Evolutionary conservation across 2,797 vertebrate species (phyloP), one percentile per base, ranked within the genome.

Genomic region (Malacoctenus gilli): DNA sequence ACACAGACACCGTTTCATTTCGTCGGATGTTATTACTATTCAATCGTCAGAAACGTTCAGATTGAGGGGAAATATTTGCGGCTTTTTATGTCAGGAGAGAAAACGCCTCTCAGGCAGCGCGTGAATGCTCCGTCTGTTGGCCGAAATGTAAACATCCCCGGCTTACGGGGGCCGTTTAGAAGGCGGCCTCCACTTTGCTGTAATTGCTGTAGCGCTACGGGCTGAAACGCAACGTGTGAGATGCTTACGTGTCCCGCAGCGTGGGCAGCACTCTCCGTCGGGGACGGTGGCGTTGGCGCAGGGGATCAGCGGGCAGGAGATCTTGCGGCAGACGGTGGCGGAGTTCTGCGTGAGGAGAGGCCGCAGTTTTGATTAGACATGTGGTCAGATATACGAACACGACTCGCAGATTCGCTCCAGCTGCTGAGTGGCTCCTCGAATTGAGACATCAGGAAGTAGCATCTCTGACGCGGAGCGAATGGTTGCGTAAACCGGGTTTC

Each of bases 241-340:
- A 44, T 62, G n/a, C 96, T 95, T 93, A 99, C 97, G 92, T 46
- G 87, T 89, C 83, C 88, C 91, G 56, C 97, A 99, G 61, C 94
- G 93, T 2, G 97, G 96, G 79, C 97, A 99, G 89, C 97, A 99
- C 81, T 99, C 96, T 47, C 97, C 96, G 23, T 99, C 96, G 0
- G 95, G 95, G 72, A 99, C 92, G 0, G 95, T 97, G 63, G 95
- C 96, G 5, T 98, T 98, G 58, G 94, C 93, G 53, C 97, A 99
- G 59, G 95, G 93, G 84, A 99, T 95, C 59, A 97, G 89, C 15
- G 97, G 97, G 57, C 97, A 99, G 72, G 96, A 97, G 63, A 97
- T 95, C 71, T 98, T 95, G 66, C 94, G 95, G 75, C 97, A 99
- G 73, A 98, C 93, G 6, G 95, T 98, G 34, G 95, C 94, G 30